Conservation (phyloP, 1,140 invertebrate species). For the Lucilia sericata region DNA sequence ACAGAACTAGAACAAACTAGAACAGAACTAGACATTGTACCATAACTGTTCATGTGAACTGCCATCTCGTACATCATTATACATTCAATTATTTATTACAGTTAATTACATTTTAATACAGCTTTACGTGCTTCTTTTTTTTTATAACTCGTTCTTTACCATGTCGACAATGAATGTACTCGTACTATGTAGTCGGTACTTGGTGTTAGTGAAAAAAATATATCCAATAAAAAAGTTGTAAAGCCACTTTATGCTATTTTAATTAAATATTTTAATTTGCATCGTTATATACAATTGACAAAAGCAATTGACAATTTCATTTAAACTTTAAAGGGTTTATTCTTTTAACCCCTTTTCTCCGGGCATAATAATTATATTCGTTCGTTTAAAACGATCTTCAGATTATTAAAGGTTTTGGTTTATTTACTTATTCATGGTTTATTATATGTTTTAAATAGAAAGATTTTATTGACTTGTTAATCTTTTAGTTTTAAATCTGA, state of each 20-base stretch:
- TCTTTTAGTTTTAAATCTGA: too few relatives aligned
- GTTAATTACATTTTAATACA: conserved; percentile 43
- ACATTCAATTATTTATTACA: conserved; percentile 41
- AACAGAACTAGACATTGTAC: not conserved
- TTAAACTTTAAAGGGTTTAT: too few relatives aligned
- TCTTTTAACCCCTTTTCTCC: too few relatives aligned
- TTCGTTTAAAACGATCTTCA: too few relatives aligned
- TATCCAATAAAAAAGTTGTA: conserved; percentile 11
- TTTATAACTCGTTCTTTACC: not conserved
- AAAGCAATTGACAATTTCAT: not conserved
- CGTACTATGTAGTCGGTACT: too few relatives aligned
- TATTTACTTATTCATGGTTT: too few relatives aligned
- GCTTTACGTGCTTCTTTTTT: not conserved
- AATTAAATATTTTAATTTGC: conserved; percentile 38
- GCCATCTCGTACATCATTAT: not conserved
- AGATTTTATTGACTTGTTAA: too few relatives aligned
- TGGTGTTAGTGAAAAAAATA: not conserved
- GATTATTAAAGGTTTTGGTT: too few relatives aligned
- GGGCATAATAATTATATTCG: too few relatives aligned
- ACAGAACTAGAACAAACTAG: too few relatives aligned
- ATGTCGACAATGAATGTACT: not conserved
- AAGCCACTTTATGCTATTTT: conserved; percentile 41
- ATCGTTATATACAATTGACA: not conserved
- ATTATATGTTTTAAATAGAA: too few relatives aligned
- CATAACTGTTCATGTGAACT: not conserved